Evolutionary conservation across 2,888 invertebrate species (phyloP), one percentile per base, ranked within the genome.

Genomic region (Drosophila recens): DNA sequence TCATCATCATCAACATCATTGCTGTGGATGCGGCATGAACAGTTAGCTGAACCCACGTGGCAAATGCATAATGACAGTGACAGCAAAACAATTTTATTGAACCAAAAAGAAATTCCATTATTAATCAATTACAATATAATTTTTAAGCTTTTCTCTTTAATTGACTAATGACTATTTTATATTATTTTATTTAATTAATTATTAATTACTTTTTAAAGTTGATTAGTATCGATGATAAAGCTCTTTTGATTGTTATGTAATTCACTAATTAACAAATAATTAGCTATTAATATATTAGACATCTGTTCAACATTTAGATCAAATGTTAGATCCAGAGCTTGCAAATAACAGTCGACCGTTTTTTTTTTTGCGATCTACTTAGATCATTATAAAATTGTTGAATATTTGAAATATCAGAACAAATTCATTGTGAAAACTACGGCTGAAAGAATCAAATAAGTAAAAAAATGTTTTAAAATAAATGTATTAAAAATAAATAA

Each of bases 21-120:
- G 38, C 33, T 38, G n/a, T 23, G 13, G 20, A 46, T 62, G 51
- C 30, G 17, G 42, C 62, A 62, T 71, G 62, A 45, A 71, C 74
- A 48, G 74, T 66, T 74, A 66, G 45, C 46, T 34, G 53, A 38
- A 36, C 45, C 58, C 75, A 58, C 62, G 71, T 52, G 53, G 46
- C 75, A 67, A 71, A 73, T 73, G 11, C 54, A 56, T 61, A 56
- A 53, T 36, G 57, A 58, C 42, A 67, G 62, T 65, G 61, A 17
- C 1, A 20, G 33, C 33, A 33, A 61, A 46, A 15, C n/a, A 11
- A n/a, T 23, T 40, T 36, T 23, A 33, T 38, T 17, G 15, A 30
- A 8, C 4, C 38, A 49, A 43, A 30, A 48, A 48, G 30, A 51
- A 40, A 51, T 61, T 13, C 38, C 61, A 74, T 74, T 74, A 74